Conservation (phyloP, 2,888 invertebrate genomes). For the Mellilla xanthometata region DNA sequence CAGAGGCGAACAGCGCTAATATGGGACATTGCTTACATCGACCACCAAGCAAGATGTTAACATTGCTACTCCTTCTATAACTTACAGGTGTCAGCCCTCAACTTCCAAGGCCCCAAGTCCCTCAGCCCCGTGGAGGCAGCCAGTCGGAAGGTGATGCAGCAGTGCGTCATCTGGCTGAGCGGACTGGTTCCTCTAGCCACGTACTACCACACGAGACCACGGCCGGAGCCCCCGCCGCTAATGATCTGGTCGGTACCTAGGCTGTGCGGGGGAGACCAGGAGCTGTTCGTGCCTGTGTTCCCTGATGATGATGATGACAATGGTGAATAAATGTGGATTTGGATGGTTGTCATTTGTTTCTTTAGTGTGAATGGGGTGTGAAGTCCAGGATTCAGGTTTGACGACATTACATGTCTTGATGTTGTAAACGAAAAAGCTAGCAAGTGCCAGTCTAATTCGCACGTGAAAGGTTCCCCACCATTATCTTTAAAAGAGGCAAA, state of each 20-base stretch:
- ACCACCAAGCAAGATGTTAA: no score
- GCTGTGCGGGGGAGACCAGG: constrained; percentile 11
- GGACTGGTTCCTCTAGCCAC: constrained; percentile 53
- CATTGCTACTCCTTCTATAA: not conserved
- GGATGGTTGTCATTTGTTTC: not conserved
- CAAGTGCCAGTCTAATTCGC: no score
- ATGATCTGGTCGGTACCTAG: constrained; percentile 64
- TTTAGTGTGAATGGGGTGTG: not conserved
- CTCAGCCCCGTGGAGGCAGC: constrained; percentile 40
- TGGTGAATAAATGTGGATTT: not conserved
- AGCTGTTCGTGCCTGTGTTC: constrained; percentile 3
- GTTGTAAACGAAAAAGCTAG: no score
- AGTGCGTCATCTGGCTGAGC: constrained; percentile 65
- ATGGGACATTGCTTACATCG: no score
- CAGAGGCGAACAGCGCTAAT: no score
- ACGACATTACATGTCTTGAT: no score
- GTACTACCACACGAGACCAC: constrained; percentile 59
- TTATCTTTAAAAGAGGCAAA: no score
- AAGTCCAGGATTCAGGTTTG: no score
- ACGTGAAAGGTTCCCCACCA: no score
- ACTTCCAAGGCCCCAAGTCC: constrained; percentile 23
- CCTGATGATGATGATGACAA: constrained; percentile 7
- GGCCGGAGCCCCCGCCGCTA: constrained; percentile 54
- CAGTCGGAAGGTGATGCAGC: constrained; percentile 54
- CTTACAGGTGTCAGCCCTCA: constrained; percentile 13